Evolutionary conservation across 2,888 invertebrate genomes (phyloP).

Genomic region (Ectemnius lituratus): DNA sequence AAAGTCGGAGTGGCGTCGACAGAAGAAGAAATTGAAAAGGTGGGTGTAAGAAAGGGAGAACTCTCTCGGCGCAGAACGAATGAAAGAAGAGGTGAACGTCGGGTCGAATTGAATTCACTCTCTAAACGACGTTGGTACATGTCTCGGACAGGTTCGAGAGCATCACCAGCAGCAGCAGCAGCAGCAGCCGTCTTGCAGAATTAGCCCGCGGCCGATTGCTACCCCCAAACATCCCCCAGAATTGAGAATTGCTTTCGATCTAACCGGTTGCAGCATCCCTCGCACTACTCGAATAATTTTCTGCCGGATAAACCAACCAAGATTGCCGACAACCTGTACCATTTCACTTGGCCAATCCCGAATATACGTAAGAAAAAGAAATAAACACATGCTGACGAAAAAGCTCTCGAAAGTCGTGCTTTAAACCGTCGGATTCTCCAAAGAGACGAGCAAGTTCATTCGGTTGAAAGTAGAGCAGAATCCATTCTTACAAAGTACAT

Average conservation of each 20-base stretch:
- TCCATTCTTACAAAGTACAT: too few relatives aligned
- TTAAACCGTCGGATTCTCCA: too few relatives aligned
- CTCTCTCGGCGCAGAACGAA: neutral
- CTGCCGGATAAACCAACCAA: too few relatives aligned
- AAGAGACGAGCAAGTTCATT: too few relatives aligned
- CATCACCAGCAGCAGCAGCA: neutral
- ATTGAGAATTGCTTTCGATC: neutral
- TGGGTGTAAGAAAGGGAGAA: neutral
- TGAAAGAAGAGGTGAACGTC: slow-evolving; percentile 6
- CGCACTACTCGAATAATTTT: neutral
- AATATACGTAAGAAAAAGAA: too few relatives aligned
- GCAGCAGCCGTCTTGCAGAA: neutral
- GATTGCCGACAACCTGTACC: too few relatives aligned
- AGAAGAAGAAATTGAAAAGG: slow-evolving; percentile 1
- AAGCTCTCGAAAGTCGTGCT: too few relatives aligned
- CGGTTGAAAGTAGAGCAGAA: too few relatives aligned
- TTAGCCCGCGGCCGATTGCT: slow-evolving; percentile 4
- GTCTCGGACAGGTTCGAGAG: slow-evolving; percentile 1
- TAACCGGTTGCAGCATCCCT: neutral
- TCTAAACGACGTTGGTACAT: slow-evolving; percentile 2
- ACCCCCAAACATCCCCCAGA: neutral
- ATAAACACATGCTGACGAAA: too few relatives aligned
- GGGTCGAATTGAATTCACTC: neutral
- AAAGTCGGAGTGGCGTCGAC: neutral
- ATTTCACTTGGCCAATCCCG: too few relatives aligned